Base-by-base conservation (phyloP, 2,113 vertebrate species). In the Sterrhoptilus dennistouni region DNA sequence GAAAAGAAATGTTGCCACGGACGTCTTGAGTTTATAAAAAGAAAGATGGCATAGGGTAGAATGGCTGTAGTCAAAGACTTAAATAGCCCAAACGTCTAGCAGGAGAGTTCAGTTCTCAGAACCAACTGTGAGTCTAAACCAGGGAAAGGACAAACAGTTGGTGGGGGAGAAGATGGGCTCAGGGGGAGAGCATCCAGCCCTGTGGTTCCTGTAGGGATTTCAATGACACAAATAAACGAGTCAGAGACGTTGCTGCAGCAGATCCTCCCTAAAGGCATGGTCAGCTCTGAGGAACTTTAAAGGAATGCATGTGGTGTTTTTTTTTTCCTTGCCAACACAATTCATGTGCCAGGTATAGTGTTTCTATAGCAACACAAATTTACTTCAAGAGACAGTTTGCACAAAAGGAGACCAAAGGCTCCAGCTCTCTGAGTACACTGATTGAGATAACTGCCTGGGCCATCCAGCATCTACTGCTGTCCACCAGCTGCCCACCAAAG, bases 321-420 rank as follows among this genome's bases (percentile, higher is more conserved):
- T 59, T 63, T 45, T 45, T 44, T 5, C 23, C 76, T 75, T 57
- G 19, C 20, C 71, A 40, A 53, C 59, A 77, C 59, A 70, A 53
- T 61, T 93, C 53, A 29, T 47, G 14, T 70, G 56, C 29, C 59
- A 78, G 47, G 68, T 92, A 89, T 54, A 86, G 65, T 61, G 92
- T 93, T 94, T 81, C 93, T 68, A 81, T 92, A 90, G 87, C 87
- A 95, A 95, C 87, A 75, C 27, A 87, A 69, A 90, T 77, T 54
- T 91, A 77, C 19, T 84, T 77, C 54, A 66, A 83, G 79, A 77
- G 60, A 22, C 23, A 28, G 29, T 81, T 71, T 92, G 56, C 38
- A 92, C 38, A 35, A 84, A 95, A 87, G 42, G 47, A 92, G 35
- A 13, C 20, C 54, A 63, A 74, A 36, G n/a, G 22, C 47, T 93